These are phyloP conservation scores for Thermophis baileyi DNA, from an alignment of 2,113 vertebrate genomes.

Conservation along the genomic window DNA sequence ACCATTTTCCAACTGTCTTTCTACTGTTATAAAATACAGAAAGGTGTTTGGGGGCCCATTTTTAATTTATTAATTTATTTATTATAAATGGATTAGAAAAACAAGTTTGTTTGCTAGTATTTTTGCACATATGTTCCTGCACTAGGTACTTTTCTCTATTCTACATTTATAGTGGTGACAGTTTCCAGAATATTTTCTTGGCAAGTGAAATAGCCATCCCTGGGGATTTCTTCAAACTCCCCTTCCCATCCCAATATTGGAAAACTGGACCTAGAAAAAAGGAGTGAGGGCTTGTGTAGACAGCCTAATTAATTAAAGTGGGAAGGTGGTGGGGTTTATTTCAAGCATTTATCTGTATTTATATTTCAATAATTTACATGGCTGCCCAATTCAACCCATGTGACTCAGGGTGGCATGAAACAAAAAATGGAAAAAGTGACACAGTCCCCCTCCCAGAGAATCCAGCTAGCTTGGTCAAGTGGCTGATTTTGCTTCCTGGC, in stretches of 20 bases:
- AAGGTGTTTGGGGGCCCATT: constrained; percentile 45
- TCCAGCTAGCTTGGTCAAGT: neutral
- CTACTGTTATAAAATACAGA: constrained; percentile 38
- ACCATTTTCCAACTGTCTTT: constrained; percentile 37
- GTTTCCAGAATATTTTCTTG: constrained; percentile 52
- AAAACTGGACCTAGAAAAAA: neutral
- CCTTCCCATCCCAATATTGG: neutral
- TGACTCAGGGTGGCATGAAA: neutral
- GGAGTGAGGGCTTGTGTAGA: neutral
- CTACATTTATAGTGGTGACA: constrained; percentile 47
- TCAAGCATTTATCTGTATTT: neutral
- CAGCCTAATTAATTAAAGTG: neutral
- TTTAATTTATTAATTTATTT: constrained; percentile 23
- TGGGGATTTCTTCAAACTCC: constrained; percentile 12
- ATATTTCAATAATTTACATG: neutral
- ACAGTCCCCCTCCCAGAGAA: neutral
- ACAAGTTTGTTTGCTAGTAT: constrained; percentile 47
- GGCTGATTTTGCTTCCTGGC: neutral
- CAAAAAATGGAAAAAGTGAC: neutral
- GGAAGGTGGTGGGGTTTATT: neutral
- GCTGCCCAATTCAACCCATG: neutral
- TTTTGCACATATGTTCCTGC: constrained; percentile 37
- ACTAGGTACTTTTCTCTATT: constrained; percentile 16
- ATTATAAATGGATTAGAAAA: constrained; percentile 54
- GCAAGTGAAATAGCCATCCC: constrained; percentile 31